Evolutionary conservation across 2,888 invertebrate genomes (phyloP).

Genomic region (Dyspetes luteomarginatus): DNA sequence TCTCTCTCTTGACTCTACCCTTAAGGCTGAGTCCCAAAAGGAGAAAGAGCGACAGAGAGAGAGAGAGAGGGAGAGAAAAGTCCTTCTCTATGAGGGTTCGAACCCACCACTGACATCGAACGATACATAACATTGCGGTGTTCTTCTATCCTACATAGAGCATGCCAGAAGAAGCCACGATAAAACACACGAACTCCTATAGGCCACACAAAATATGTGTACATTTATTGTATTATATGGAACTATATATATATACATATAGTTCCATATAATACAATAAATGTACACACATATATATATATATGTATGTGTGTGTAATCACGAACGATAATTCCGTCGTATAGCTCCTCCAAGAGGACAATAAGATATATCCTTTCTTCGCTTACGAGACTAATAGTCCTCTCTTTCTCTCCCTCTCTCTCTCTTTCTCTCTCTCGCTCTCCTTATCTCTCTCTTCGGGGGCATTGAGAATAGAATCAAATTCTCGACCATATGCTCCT

Average conservation of each 20-base stretch:
- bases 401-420: slow-evolving; percentile 64
- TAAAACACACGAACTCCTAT: slow-evolving; percentile 29
- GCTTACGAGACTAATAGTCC: slow-evolving; percentile 75
- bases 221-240: no score
- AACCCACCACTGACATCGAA: slow-evolving; percentile 78
- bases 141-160: slow-evolving; percentile 34
- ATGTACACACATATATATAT: neutral
- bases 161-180: neutral
- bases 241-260: neutral
- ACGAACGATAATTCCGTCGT: slow-evolving; percentile 69
- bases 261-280: neutral
- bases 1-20: slow-evolving; percentile 55
- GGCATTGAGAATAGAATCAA: slow-evolving; percentile 52
- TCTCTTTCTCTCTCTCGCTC: slow-evolving; percentile 21
- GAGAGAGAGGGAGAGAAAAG: slow-evolving; percentile 29
- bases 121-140: slow-evolving; percentile 78
- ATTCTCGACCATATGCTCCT: slow-evolving; percentile 25
- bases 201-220: slow-evolving; percentile 41
- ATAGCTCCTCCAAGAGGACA: slow-evolving; percentile 69
- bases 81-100: slow-evolving; percentile 80
- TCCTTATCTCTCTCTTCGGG: no score
- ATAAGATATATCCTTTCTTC: slow-evolving; percentile 76
- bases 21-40: slow-evolving; percentile 34
- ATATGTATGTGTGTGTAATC: slow-evolving; percentile 40
- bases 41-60: slow-evolving; percentile 12